A percentile compares a stretch with the other conserved stretches of the same genome.
These are phyloP conservation scores for Rhynchomys soricoides DNA, from an alignment of 2,113 vertebrate species.

Conservation along the genomic window DNA sequence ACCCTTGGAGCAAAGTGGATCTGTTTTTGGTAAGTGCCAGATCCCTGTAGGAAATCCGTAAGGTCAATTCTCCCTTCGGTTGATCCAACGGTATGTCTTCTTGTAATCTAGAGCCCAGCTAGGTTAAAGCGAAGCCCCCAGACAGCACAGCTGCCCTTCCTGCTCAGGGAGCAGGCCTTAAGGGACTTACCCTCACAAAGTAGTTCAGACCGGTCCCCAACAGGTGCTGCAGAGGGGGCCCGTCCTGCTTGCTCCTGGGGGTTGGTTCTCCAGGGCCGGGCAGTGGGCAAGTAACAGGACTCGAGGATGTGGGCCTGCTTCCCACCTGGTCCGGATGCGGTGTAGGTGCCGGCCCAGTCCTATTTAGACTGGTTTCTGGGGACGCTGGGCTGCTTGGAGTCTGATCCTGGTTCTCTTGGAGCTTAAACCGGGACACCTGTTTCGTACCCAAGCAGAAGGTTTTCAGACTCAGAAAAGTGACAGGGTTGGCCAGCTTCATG, in stretches of 20 bases:
- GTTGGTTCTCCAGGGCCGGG: conserved; percentile 63
- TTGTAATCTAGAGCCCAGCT: not conserved
- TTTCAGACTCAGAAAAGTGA: conserved; percentile 85
- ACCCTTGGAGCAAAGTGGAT: not conserved
- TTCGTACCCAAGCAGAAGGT: conserved; percentile 87
- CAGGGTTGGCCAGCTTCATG: conserved; percentile 89
- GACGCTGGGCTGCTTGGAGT: conserved; percentile 81
- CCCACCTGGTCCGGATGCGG: conserved; percentile 73
- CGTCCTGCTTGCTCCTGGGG: conserved; percentile 66
- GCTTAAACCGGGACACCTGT: conserved; percentile 85
- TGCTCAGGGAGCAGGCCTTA: not conserved
- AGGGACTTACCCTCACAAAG: conserved; percentile 86
- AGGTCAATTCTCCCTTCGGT: not conserved
- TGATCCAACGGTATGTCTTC: not conserved
- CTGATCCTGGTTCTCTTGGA: conserved; percentile 81
- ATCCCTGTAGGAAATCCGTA: not conserved
- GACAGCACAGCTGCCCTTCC: not conserved
- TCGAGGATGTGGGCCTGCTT: not conserved
- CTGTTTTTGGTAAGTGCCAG: not conserved
- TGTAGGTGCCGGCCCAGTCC: conserved; percentile 81
- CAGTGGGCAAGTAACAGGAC: not conserved
- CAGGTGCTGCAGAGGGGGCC: conserved; percentile 41
- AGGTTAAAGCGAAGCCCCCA: not conserved
- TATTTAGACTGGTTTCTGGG: conserved; percentile 76
- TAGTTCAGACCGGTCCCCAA: conserved; percentile 84